phyloP scores from a whole-genome alignment of 2,113 vertebrate species.

The Recurvirostra avosetta region DNA sequence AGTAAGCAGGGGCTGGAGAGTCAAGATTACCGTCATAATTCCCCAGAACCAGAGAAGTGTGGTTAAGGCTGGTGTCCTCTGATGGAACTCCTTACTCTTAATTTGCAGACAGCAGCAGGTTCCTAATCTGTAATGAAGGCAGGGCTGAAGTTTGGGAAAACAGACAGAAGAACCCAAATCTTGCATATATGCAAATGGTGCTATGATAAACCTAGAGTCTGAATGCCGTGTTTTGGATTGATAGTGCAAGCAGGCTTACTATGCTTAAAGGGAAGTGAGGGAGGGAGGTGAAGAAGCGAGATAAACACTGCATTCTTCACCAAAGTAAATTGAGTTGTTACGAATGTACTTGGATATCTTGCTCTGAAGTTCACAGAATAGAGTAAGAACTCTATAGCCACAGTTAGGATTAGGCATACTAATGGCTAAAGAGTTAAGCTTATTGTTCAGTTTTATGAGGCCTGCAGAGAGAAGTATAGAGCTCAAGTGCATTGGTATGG shows the following conservation, averaged over 20 bases:
- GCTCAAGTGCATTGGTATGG: neutral
- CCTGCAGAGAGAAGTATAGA: neutral
- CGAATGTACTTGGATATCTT: neutral
- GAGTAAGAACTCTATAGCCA: neutral
- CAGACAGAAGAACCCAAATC: neutral
- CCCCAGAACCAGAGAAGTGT: neutral
- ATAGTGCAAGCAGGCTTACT: neutral
- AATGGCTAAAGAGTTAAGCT: neutral
- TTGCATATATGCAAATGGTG: neutral
- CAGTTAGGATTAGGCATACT: neutral
- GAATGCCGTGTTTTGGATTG: neutral
- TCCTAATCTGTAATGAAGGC: neutral
- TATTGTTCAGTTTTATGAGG: neutral
- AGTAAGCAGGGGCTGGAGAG: neutral
- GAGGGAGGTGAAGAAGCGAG: neutral
- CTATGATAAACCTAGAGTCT: neutral
- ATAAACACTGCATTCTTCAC: neutral
- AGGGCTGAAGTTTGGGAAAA: neutral
- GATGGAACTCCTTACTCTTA: neutral
- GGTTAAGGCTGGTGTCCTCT: neutral
- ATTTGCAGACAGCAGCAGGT: neutral
- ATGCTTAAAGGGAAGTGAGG: neutral
- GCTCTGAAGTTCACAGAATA: neutral
- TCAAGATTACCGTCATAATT: neutral
- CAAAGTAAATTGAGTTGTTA: neutral